Evolutionary conservation across 1,140 invertebrate species (phyloP).

Genomic region (Brachionus plicatilis): DNA sequence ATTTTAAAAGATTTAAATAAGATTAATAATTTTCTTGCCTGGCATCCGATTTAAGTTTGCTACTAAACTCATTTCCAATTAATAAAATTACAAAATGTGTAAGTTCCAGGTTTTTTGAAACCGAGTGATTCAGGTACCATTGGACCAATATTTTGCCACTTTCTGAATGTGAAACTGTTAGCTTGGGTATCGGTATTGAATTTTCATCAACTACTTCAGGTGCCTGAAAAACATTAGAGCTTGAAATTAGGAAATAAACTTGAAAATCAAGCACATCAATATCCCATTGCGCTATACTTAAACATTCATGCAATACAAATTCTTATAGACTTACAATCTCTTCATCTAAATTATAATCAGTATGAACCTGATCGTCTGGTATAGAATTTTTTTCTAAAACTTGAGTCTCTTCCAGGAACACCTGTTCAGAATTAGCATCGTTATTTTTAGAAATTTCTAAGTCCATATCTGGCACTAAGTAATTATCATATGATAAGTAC

Average conservation of each 20-base stretch:
- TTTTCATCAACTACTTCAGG: conserved; percentile 12
- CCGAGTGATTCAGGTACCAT: not conserved
- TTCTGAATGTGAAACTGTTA: not conserved
- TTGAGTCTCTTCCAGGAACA: not conserved
- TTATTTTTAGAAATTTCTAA: not conserved
- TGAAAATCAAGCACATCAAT: not conserved
- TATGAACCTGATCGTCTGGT: not conserved
- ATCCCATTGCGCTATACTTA: not conserved
- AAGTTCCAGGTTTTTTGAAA: conserved; percentile 30
- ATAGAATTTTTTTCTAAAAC: not conserved
- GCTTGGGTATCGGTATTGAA: not conserved
- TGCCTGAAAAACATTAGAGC: not conserved
- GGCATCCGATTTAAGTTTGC: conserved; percentile 51
- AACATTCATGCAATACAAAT: not conserved
- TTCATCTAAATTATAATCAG: not conserved
- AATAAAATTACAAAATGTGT: conserved; percentile 51
- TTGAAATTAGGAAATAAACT: not conserved
- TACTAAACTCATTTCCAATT: conserved; percentile 49
- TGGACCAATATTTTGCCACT: not conserved
- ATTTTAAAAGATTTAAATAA: not conserved
- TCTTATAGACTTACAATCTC: not conserved
- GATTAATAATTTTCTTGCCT: conserved; percentile 44
- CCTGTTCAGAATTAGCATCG: not conserved
- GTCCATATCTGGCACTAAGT: not conserved
- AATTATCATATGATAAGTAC: conserved; percentile 34